These are phyloP conservation scores for Notarius quadriscutis DNA, from an alignment of 2,113 vertebrate genomes.

Conservation along the genomic window DNA sequence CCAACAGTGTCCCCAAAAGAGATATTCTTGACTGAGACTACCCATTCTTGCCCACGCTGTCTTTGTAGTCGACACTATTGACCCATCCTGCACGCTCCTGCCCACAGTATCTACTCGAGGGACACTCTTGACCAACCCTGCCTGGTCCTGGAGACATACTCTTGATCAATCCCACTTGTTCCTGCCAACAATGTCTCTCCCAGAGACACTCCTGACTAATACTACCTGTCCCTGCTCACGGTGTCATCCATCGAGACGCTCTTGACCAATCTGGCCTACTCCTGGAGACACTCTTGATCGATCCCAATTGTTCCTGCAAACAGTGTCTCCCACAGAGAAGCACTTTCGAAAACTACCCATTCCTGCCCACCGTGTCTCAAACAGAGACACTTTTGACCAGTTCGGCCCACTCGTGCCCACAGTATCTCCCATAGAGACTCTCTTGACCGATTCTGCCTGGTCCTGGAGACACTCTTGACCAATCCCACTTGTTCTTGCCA, in stretches of 20 bases:
- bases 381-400: no score
- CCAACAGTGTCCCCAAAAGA: neutral
- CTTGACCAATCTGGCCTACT: neutral
- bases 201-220: neutral
- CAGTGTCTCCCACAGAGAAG: no score
- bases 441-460: no score
- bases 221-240: neutral
- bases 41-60: no score
- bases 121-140: neutral
- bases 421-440: no score
- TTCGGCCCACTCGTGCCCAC: no score
- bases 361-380: no score
- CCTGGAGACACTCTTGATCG: neutral
- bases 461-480: neutral
- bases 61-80: no score
- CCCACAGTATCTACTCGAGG: no score
- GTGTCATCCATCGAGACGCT: neutral
- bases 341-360: no score
- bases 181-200: neutral
- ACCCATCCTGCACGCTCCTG: no score
- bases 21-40: no score
- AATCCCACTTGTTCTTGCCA: neutral
- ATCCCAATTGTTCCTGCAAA: neutral
- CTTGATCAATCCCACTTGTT: neutral
- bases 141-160: neutral